phyloP scores from a whole-genome alignment of 2,113 vertebrate genomes.

The Mesoclemmys tuberculata region DNA sequence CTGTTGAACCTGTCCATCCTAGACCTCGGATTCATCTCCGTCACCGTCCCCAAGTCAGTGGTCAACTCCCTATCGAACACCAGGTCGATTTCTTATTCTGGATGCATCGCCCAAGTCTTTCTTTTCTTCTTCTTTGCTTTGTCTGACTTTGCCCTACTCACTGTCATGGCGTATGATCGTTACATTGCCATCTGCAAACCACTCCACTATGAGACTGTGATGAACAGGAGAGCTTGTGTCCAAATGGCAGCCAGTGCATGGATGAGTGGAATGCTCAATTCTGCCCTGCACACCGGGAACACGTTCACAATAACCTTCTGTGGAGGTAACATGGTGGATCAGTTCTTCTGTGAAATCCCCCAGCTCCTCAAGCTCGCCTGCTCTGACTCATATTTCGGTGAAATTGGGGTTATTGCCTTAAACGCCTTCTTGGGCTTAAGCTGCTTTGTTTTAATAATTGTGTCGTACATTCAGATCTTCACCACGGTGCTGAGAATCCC shows the following conservation, averaged over 20 bases:
- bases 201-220: slow-evolving; percentile 28
- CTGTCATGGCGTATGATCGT: slow-evolving; percentile 13
- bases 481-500: too few species aligned
- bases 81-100: slow-evolving; percentile 19
- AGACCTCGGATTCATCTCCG: slow-evolving; percentile 53
- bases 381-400: background rate
- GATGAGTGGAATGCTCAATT: too few species aligned
- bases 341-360: too few species aligned
- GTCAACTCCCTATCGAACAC: slow-evolving; percentile 1
- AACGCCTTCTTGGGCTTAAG: slow-evolving; percentile 34
- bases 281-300: too few species aligned
- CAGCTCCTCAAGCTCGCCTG: too few species aligned
- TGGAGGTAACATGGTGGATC: too few species aligned
- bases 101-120: background rate
- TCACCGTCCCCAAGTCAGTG: slow-evolving; percentile 49
- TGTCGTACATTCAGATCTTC: too few species aligned
- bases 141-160: slow-evolving; percentile 54
- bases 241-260: too few species aligned
- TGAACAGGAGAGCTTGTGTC: background rate
- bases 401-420: background rate
- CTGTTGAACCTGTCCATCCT: slow-evolving; percentile 51
- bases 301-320: too few species aligned
- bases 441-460: too few species aligned
- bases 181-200: too few species aligned
- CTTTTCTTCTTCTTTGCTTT: slow-evolving; percentile 22